Base-by-base conservation (phyloP, 2,113 vertebrate species). In the Clarias magur region DNA sequence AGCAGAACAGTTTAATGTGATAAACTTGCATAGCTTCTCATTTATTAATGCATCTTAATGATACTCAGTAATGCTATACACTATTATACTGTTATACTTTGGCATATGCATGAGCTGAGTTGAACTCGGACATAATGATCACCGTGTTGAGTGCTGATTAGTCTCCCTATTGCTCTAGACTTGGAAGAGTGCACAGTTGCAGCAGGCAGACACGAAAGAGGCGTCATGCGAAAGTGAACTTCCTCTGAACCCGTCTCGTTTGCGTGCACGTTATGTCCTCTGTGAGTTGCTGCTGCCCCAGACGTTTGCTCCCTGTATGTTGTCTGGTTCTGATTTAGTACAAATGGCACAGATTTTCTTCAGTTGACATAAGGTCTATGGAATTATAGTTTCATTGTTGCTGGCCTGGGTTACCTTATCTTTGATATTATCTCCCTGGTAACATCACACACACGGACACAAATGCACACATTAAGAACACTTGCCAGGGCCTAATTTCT, bases 181-280 rank as follows among this genome's bases (percentile, higher is more conserved):
- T 89, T 91, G 70, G 92, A 90, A 91, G 85, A 86, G 86, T 90
- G 57, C 90, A 72, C 82, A 67, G 89, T 85, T 86, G 70, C 86
- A 72, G 86, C 27, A 84, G 25, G 75, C 68, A 85, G 76, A 92
- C 90, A 90, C 89, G 84, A 92, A 90, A 91, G 88, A n/a, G 56
- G 85, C 27, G 80, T 73, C 73, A 85, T 89, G 85, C 59, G 85
- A 91, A 90, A 91, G 65, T 91, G 91, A 93, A 93, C 92, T 92
- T 62, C 3, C 82, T 15, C 54, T 93, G 91, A 93, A 93, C 93
- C 88, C 70, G 80, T 89, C 15, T 88, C 60, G 16, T 82, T 78
- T 84, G 63, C 75, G 34, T 73, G 67, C 38, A 80, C 48, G 59
- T 30, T 75, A 68, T 82, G 86, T 10, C 78, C 78, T 0, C 0